Evolutionary conservation across 1,140 invertebrate genomes (phyloP).

Genomic region (Drosophila lowei): DNA sequence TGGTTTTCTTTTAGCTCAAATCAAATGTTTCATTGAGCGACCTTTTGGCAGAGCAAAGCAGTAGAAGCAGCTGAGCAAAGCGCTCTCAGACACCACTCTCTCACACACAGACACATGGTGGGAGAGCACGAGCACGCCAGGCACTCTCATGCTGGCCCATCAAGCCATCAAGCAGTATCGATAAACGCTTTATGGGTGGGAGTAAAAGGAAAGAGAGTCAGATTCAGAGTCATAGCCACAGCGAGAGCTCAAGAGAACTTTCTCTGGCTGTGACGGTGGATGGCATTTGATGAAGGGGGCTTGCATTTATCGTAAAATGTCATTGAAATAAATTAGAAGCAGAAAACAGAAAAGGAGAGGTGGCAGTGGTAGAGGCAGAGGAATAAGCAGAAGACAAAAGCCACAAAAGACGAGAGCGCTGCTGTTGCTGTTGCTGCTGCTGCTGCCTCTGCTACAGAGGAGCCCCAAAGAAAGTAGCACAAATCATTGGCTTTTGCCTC

Average conservation of each 20-base stretch:
- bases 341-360: constrained; percentile 13
- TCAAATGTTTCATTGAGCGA: constrained; percentile 32
- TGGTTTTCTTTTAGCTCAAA: neutral
- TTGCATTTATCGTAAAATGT: constrained; percentile 62
- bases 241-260: constrained; percentile 27
- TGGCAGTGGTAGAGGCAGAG: neutral
- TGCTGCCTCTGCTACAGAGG: constrained; percentile 12
- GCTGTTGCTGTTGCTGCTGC: constrained; percentile 13
- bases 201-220: neutral
- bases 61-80: constrained; percentile 2
- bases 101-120: neutral
- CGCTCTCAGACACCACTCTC: too few species aligned
- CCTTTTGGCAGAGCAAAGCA: constrained; percentile 39
- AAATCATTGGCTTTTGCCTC: constrained; percentile 58
- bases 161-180: too few species aligned
- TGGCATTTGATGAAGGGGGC: neutral
- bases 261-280: constrained; percentile 16
- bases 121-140: neutral
- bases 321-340: constrained; percentile 79
- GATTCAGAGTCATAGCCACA: neutral
- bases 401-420: constrained; percentile 50
- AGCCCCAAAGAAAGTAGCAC: constrained; percentile 69
- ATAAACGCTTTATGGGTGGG: too few species aligned
- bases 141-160: too few species aligned
- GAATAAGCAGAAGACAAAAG: constrained; percentile 47